A percentile compares a stretch with the other conserved stretches of the same genome.
Conservation (phyloP, 2,797 vertebrate genomes). For the Eutrigla gurnardus region DNA sequence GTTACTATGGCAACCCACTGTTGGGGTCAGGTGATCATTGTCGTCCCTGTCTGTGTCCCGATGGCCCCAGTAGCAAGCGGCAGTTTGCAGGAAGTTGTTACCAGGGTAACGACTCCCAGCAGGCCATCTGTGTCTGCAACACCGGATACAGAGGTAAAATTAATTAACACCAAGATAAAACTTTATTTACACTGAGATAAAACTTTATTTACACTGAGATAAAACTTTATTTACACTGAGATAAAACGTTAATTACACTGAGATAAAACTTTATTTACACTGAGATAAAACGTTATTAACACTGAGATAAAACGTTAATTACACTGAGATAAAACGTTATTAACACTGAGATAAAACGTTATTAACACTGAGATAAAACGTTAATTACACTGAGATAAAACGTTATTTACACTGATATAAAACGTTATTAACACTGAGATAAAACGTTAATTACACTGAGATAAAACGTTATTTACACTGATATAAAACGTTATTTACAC, state of each 20-base stretch:
- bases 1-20: conserved; percentile 93
- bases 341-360: not conserved
- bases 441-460: not conserved
- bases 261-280: not conserved
- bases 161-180: not conserved
- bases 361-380: too few relatives aligned
- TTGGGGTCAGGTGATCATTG: conserved; percentile 96
- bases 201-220: conserved; percentile 49
- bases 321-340: not conserved
- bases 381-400: not conserved
- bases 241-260: too few relatives aligned
- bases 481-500: not conserved
- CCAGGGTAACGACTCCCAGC: conserved; percentile 83
- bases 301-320: too few relatives aligned
- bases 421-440: too few relatives aligned
- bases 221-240: conserved; percentile 6
- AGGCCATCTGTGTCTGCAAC: conserved; percentile 90
- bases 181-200: not conserved
- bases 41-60: conserved; percentile 94
- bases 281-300: too few relatives aligned
- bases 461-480: not conserved
- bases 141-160: conserved; percentile 90
- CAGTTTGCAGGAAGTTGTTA: conserved; percentile 94
- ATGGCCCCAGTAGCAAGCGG: conserved; percentile 89
- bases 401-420: not conserved